Conservation (phyloP, 2,888 invertebrate species). For the Thalpophila matura region DNA sequence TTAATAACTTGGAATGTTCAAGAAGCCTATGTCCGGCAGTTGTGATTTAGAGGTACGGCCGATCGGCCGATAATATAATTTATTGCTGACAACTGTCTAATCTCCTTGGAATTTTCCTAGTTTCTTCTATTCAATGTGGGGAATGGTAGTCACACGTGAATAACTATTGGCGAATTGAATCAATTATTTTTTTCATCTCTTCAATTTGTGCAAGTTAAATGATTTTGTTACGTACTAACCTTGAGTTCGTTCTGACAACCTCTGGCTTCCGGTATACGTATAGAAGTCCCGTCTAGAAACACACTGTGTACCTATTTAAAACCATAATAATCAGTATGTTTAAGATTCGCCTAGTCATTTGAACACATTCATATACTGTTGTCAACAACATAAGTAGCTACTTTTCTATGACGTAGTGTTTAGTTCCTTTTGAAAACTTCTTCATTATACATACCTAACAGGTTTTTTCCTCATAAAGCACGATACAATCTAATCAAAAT, state of each 20-base stretch:
- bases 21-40: background rate
- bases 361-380: slow-evolving; percentile 23
- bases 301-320: slow-evolving; percentile 27
- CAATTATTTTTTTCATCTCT: slow-evolving; percentile 78
- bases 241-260: slow-evolving; percentile 73
- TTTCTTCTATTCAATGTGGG: slow-evolving; percentile 52
- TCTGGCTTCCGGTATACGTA: slow-evolving; percentile 73
- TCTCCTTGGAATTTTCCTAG: slow-evolving; percentile 26
- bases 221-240: slow-evolving; percentile 78
- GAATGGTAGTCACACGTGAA: slow-evolving; percentile 74
- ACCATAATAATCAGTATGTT: slow-evolving; percentile 40
- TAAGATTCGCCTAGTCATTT: slow-evolving; percentile 32
- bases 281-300: slow-evolving; percentile 44
- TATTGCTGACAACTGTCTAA: background rate
- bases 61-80: background rate
- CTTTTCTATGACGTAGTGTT: slow-evolving; percentile 34
- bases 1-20: background rate
- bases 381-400: slow-evolving; percentile 30
- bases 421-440: slow-evolving; percentile 43
- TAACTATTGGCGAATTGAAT: slow-evolving; percentile 68
- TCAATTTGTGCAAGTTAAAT: slow-evolving; percentile 77
- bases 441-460: slow-evolving; percentile 28
- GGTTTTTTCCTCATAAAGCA: slow-evolving; percentile 33
- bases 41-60: background rate
- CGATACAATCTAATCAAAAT: slow-evolving; percentile 37